Percentiles rank a stretch among this genome's conserved stretches.
These are phyloP conservation scores for Chouioia cunea DNA, from an alignment of 2,888 invertebrate genomes.

Conservation along the genomic window DNA sequence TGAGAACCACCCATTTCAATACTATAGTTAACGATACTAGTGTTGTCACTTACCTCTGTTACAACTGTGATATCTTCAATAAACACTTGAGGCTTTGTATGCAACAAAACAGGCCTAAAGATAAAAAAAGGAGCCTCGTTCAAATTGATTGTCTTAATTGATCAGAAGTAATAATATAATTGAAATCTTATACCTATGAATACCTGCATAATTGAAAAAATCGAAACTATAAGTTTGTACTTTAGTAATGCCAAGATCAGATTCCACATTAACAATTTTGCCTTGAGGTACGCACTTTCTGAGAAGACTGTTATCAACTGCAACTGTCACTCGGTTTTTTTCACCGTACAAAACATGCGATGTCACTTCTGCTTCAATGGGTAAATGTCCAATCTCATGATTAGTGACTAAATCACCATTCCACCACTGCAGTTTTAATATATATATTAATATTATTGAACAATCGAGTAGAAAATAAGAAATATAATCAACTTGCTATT, in stretches of 20 bases:
- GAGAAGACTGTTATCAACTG: slow-evolving; percentile 92
- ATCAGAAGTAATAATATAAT: slow-evolving; percentile 47
- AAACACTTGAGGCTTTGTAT: slow-evolving; percentile 86
- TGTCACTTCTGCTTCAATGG: slow-evolving; percentile 90
- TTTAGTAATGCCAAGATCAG: slow-evolving; percentile 75
- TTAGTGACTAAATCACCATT: slow-evolving; percentile 85
- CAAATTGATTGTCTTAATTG: slow-evolving; percentile 77
- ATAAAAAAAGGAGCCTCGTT: slow-evolving; percentile 98
- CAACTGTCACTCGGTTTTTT: slow-evolving; percentile 88
- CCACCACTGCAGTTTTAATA: slow-evolving; percentile 80
- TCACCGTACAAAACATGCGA: slow-evolving; percentile 75
- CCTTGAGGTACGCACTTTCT: slow-evolving; percentile 94
- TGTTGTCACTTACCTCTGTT: slow-evolving; percentile 77
- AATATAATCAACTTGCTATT: slow-evolving; percentile 76
- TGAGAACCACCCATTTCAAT: slow-evolving; percentile 66
- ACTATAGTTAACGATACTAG: slow-evolving; percentile 70
- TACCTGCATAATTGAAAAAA: slow-evolving; percentile 98
- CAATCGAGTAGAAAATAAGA: background rate
- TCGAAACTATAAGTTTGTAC: slow-evolving; percentile 91
- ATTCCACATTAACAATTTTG: slow-evolving; percentile 72
- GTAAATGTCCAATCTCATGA: slow-evolving; percentile 96
- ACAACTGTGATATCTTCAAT: slow-evolving; percentile 88
- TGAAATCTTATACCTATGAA: slow-evolving; percentile 74
- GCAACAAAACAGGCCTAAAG: slow-evolving; percentile 88
- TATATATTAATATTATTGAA: background rate